Evolutionary conservation across 2,113 vertebrate genomes (phyloP).

Genomic region (Diadophis punctatus): DNA sequence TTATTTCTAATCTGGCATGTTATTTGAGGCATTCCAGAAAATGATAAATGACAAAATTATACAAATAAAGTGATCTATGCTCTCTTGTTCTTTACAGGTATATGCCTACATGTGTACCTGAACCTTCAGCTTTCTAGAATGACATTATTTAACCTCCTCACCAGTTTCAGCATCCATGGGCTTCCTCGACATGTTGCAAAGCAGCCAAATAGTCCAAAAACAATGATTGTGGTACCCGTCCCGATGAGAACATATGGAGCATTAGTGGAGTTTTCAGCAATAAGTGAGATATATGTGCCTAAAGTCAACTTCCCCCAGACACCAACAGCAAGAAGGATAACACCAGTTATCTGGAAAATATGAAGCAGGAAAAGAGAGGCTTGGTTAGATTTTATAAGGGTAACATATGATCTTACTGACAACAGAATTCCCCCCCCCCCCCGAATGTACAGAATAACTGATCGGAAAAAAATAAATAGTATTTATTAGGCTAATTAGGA

Average conservation of each 20-base stretch:
- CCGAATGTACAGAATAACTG: background rate
- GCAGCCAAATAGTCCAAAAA: conserved; percentile 97
- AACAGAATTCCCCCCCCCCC: too few relatives aligned
- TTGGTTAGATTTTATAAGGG: background rate
- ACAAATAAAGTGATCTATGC: conserved; percentile 17
- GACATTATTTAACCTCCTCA: conserved; percentile 60
- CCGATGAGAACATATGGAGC: conserved; percentile 96
- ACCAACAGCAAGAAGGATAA: conserved; percentile 93
- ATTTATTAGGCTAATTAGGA: background rate
- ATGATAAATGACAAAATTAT: background rate
- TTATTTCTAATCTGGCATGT: background rate
- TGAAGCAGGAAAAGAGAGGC: background rate
- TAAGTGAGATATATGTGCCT: conserved; percentile 95
- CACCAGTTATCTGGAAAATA: conserved; percentile 88
- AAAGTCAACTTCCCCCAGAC: conserved; percentile 97
- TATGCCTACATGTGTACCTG: background rate
- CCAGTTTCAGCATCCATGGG: conserved; percentile 99
- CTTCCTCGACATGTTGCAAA: conserved; percentile 97
- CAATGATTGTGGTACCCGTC: conserved; percentile 93
- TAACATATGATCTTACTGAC: background rate
- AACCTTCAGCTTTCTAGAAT: background rate
- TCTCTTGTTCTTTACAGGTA: background rate
- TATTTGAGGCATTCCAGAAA: background rate
- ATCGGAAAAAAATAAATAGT: background rate
- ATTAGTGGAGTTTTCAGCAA: conserved; percentile 98